phyloP scores from a whole-genome alignment of 2,888 invertebrate genomes.

The Hydriomena furcata region DNA sequence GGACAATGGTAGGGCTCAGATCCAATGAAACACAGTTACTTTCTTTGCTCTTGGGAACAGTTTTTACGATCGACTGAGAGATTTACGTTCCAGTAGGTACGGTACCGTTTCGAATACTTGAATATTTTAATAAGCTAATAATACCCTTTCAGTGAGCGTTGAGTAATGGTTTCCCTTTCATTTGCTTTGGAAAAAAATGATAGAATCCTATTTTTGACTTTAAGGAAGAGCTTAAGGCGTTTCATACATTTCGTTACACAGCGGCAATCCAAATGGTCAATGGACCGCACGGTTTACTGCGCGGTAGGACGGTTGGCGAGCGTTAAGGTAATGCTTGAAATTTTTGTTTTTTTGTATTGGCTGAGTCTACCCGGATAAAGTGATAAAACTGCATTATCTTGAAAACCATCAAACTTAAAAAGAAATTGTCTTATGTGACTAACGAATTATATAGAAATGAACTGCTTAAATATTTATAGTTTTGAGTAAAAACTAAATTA shows the following conservation, averaged over 20 bases:
- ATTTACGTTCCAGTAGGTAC: conserved; percentile 74
- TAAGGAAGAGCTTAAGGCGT: conserved; percentile 15
- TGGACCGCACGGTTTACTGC: too few relatives aligned
- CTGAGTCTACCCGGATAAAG: too few relatives aligned
- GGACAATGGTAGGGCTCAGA: conserved; percentile 70
- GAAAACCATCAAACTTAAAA: too few relatives aligned
- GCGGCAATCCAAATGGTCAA: too few relatives aligned
- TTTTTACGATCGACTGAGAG: conserved; percentile 74
- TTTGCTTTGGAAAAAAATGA: conserved; percentile 45
- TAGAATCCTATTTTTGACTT: conserved; percentile 30
- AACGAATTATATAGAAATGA: too few relatives aligned
- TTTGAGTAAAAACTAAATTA: too few relatives aligned
- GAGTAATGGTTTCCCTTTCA: conserved; percentile 53
- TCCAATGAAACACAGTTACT: conserved; percentile 74
- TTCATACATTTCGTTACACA: not conserved
- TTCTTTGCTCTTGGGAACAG: conserved; percentile 67
- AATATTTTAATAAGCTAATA: conserved; percentile 67
- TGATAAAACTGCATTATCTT: too few relatives aligned
- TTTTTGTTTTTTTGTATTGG: too few relatives aligned
- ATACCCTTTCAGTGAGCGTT: conserved; percentile 47
- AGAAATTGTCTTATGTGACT: too few relatives aligned
- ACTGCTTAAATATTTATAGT: too few relatives aligned
- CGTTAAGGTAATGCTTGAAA: too few relatives aligned
- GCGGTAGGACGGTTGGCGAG: too few relatives aligned
- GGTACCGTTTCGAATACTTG: conserved; percentile 62